Evolutionary conservation across 2,113 vertebrate species (phyloP), one percentile per base, ranked within the genome.

Genomic region (Cairina moschata): DNA sequence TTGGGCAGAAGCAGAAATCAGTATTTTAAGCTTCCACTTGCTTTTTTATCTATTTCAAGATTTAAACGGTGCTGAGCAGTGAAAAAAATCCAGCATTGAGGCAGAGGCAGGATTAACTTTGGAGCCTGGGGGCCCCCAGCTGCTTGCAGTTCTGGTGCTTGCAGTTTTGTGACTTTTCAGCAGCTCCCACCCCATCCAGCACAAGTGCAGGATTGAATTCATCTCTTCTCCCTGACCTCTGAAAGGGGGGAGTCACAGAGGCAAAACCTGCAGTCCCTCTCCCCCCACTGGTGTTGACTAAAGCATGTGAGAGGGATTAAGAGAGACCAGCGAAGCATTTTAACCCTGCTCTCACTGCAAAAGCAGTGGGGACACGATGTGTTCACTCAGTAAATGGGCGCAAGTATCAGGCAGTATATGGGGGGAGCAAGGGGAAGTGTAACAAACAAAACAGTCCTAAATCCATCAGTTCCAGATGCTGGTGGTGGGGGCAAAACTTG

Each of bases 281-380:
- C 90, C 73, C 65, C 96, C 52, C 69, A 58, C 67, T 78, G 72
- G 36, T 88, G 73, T 83, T 88, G 92, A 36, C 63, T 83, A 63
- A 90, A 95, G 82, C 79, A 85, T 77, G 73, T 65, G 93, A 94
- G 82, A 93, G 75, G 86, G 65, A 96, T 95, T 82, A 90, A 82
- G 25, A 36, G 67, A 67, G 94, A 69, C 44, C 63, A 65, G 65
- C 14, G 48, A 66, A 80, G 95, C 91, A 89, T 96, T 92, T 93
- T 89, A 94, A 83, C 72, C 48, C 85, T 86, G 29, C 34, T 88
- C 65, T 76, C n/a, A 17, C 92, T 0, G 0, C n/a, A 15, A 71
- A 69, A 72, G 66, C 84, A 5, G 21, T 29, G 36, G 28, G 46
- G 44, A 72, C 40, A 18, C 6, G 42, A 44, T 13, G 8, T 22